A percentile compares a stretch with the other conserved stretches of the same genome.
phyloP scores from a whole-genome alignment of 1,140 invertebrate genomes.

The Heliconius hewitsoni region DNA sequence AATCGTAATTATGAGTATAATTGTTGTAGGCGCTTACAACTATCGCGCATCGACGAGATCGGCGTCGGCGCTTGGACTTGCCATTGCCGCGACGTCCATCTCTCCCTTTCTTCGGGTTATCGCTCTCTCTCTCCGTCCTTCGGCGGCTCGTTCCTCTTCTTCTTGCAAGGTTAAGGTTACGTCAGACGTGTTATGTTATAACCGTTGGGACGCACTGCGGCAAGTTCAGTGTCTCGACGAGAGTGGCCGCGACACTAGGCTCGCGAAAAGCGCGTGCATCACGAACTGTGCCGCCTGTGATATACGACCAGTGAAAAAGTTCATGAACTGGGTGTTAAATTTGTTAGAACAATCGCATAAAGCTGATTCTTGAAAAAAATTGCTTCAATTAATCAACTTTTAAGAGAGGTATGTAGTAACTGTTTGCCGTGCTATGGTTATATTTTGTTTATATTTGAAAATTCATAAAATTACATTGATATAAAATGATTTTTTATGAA shows the following conservation, averaged over 20 bases:
- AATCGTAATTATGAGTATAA: neutral
- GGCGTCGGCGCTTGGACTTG: constrained; percentile 33
- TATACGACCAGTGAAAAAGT: constrained; percentile 78
- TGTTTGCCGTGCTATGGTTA: neutral
- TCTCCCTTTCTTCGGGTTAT: constrained; percentile 77
- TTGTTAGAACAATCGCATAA: constrained; percentile 76
- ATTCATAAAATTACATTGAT: neutral
- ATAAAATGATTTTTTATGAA: neutral
- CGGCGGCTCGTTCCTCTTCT: constrained; percentile 80
- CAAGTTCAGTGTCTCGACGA: constrained; percentile 82
- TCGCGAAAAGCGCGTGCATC: constrained; percentile 63
- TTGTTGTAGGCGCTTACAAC: constrained; percentile 39
- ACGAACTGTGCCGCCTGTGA: constrained; percentile 75
- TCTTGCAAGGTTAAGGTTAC: constrained; percentile 82
- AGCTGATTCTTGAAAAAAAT: constrained; percentile 35
- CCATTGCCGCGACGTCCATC: constrained; percentile 58
- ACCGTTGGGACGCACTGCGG: constrained; percentile 79
- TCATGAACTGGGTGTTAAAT: constrained; percentile 78
- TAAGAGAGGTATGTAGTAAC: constrained; percentile 42
- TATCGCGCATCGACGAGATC: constrained; percentile 39
- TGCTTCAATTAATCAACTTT: constrained; percentile 38
- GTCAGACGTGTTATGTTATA: constrained; percentile 82
- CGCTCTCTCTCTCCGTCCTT: constrained; percentile 80
- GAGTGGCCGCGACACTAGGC: constrained; percentile 76
- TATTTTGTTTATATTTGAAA: neutral